Evolutionary conservation across 2,797 vertebrate genomes (phyloP).

Genomic region (Sorex maritimensis): DNA sequence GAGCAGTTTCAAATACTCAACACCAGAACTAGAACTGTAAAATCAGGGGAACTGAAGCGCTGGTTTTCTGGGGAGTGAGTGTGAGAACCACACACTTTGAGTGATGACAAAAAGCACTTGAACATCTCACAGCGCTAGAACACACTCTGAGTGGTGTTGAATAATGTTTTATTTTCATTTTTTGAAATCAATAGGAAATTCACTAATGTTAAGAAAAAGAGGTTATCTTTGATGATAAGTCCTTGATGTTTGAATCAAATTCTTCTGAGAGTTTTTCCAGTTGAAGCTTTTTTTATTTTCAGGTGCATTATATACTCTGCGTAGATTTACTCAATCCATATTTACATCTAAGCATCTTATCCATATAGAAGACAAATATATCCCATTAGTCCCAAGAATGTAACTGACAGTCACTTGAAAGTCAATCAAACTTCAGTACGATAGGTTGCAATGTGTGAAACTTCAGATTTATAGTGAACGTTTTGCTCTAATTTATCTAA

Average conservation of each 20-base stretch:
- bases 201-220: conserved; percentile 46
- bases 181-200: conserved; percentile 59
- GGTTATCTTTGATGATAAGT: neutral
- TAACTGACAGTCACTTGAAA: conserved; percentile 62
- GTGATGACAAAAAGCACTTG: neutral
- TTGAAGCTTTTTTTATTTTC: conserved; percentile 10
- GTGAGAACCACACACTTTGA: neutral
- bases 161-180: neutral
- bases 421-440: neutral
- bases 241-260: conserved; percentile 41
- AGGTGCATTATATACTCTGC: neutral
- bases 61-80: accelerated
- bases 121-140: neutral
- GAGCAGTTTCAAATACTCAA: neutral
- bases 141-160: neutral
- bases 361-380: conserved; percentile 36
- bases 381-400: neutral
- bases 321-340: conserved; percentile 48
- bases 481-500: neutral
- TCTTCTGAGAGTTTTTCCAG: conserved; percentile 72
- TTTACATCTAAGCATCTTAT: conserved; percentile 43
- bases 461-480: neutral
- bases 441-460: neutral
- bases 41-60: neutral
- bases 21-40: neutral